Percentiles rank a stretch among this genome's conserved stretches.
phyloP scores from a whole-genome alignment of 2,113 vertebrate species.

The Platysternon megacephalum region DNA sequence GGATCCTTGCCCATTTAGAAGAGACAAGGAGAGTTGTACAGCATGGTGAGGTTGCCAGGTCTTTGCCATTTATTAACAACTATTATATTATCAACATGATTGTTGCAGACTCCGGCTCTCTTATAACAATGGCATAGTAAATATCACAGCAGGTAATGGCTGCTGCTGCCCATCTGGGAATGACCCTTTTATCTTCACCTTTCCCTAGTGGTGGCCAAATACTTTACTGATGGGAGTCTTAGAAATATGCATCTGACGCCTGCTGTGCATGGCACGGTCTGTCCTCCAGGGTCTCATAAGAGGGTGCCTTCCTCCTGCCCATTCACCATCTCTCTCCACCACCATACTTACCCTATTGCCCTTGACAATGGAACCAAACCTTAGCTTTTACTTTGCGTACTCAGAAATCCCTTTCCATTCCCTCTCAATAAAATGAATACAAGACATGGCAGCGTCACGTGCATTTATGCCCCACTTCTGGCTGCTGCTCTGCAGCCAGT shows the following conservation, averaged over 20 bases:
- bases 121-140: not conserved
- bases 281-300: not conserved
- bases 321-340: not conserved
- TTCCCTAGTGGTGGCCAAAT: not conserved
- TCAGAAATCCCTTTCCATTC: not conserved
- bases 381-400: not conserved
- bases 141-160: not conserved
- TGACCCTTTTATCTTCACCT: not conserved
- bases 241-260: not conserved
- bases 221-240: not conserved
- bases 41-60: not conserved
- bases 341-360: not conserved
- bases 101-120: fast-evolving
- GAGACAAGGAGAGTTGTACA: not conserved
- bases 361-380: not conserved
- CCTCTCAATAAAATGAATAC: not conserved
- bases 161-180: not conserved
- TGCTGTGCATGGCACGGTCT: not conserved
- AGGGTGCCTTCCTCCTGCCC: not conserved
- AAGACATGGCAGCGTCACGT: not conserved
- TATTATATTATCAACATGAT: not conserved
- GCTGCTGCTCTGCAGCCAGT: not conserved
- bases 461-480: not conserved
- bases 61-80: not conserved
- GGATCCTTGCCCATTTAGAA: fast-evolving